Conservation (phyloP, 1,140 invertebrate genomes). For the Eupristina koningsbergeri region DNA sequence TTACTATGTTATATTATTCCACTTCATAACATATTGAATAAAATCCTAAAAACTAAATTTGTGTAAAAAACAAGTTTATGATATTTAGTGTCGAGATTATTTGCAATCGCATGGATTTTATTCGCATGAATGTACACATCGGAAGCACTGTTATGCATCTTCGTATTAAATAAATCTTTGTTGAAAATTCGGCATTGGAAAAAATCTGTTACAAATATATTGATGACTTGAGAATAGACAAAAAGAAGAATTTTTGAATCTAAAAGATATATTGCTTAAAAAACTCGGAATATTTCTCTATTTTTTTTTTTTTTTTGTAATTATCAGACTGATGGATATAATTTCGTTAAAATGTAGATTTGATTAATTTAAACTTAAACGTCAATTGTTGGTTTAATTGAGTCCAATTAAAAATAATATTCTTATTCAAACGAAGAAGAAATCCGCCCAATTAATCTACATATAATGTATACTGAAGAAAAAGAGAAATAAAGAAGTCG, state of each 20-base stretch:
- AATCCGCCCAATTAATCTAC: too few species aligned
- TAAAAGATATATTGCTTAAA: slow-evolving; percentile 3
- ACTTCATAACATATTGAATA: too few species aligned
- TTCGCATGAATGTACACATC: slow-evolving; percentile 12
- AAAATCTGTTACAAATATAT: neutral
- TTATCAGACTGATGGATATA: neutral
- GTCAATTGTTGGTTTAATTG: too few species aligned
- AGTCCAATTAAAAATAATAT: too few species aligned
- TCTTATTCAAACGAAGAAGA: neutral
- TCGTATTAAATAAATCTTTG: slow-evolving; percentile 44
- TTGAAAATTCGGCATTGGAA: slow-evolving; percentile 30
- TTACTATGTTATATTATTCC: neutral
- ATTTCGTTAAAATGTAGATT: too few species aligned
- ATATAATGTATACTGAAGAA: too few species aligned
- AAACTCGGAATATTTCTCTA: neutral
- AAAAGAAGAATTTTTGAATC: slow-evolving; percentile 9
- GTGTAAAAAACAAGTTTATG: neutral
- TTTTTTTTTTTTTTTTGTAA: neutral
- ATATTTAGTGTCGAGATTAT: neutral
- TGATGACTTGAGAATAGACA: neutral
- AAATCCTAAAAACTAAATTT: too few species aligned
- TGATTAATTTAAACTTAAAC: too few species aligned
- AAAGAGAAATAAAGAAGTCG: too few species aligned
- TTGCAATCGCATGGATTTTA: slow-evolving; percentile 34
- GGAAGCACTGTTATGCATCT: neutral